Base-by-base conservation (phyloP, 2,888 invertebrate species). In the Neocrepidodera transversa region DNA sequence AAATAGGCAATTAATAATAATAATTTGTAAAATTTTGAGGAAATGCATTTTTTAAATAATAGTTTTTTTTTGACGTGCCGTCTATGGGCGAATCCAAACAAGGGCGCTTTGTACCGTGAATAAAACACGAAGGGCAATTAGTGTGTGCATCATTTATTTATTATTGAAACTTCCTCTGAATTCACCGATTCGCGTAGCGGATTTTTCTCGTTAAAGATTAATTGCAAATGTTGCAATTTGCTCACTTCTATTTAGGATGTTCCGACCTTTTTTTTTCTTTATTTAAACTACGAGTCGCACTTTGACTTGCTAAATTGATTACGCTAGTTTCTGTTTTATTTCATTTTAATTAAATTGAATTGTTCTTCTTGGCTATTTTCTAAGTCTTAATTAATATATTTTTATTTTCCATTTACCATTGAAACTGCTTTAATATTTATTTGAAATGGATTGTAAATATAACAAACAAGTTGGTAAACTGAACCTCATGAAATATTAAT, bases 111-210 rank as follows among this genome's bases (percentile, higher is more conserved):
- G 30, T 36, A 7, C 26, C 45, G 38, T 20, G 42, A 58, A 51
- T 50, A 40, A 58, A 61, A 58, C 56, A 58, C 49, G 50, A 40
- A 54, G 54, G 57, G 59, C 59, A 62, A 62, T 64, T 63, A 60
- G 42, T 28, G 26, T 47, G 26, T 55, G 36, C 51, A 32, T 58
- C 63, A 63, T 62, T 62, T 65, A 65, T 65, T 63, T 58, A 65
- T 65, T 61, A 65, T 63, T 63, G 57, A 65, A 65, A 65, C 65
- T 60, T 65, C 65, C 65, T 63, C 63, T 61, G 53, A 56, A 59
- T 59, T 49, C 42, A 49, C 53, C 13, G 40, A 52, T 36, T 55
- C 47, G 36, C 42, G n/a, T 17, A 43, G 57, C 65, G 65, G 65
- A 65, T 62, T 63, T 62, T 59, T 63, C 47, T 59, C 51, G 59